Base-by-base conservation (phyloP, 2,888 invertebrate genomes). In the Trissoscelio sp. region DNA sequence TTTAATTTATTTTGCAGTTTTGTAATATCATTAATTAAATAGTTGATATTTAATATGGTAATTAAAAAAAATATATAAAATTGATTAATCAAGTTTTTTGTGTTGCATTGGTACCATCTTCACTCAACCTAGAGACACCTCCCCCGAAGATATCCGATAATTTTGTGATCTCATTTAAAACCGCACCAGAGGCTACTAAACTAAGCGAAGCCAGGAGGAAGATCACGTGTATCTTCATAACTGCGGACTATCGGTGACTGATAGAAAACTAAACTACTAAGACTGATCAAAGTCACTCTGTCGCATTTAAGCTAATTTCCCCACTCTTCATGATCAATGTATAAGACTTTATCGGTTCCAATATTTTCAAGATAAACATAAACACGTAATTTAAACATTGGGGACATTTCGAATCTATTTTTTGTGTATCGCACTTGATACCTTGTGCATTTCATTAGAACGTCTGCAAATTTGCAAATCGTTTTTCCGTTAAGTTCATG, bases 21-120 rank as follows among this genome's bases (percentile, higher is more conserved):
- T 34, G 2, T 34, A 34, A 34, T 34, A 34, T 9, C 5, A 7
- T 2, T 34, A 34, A 7, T 34, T 34, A n/a, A n/a, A n/a, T n/a
- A n/a, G n/a, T n/a, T n/a, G n/a, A n/a, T n/a, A 28, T 28, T 28
- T 28, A 5, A 28, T 28, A 28, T 28, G 6, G 28, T 28, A 28
- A 28, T 6, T 12, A 24, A 46, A 28, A 34, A 9, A 7, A 9
- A 34, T 9, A 34, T n/a, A n/a, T n/a, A n/a, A n/a, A n/a, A n/a
- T n/a, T n/a, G n/a, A n/a, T n/a, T n/a, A n/a, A n/a, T n/a, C n/a
- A n/a, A n/a, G n/a, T n/a, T n/a, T n/a, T n/a, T n/a, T n/a, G n/a
- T n/a, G n/a, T n/a, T n/a, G n/a, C n/a, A n/a, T n/a, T n/a, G 14
- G 34, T 81, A 66, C 75, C 77, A 62, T 81, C 74, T 69, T 75